Evolutionary conservation across 1,140 invertebrate species (phyloP).

Genomic region (Euwallacea similis): DNA sequence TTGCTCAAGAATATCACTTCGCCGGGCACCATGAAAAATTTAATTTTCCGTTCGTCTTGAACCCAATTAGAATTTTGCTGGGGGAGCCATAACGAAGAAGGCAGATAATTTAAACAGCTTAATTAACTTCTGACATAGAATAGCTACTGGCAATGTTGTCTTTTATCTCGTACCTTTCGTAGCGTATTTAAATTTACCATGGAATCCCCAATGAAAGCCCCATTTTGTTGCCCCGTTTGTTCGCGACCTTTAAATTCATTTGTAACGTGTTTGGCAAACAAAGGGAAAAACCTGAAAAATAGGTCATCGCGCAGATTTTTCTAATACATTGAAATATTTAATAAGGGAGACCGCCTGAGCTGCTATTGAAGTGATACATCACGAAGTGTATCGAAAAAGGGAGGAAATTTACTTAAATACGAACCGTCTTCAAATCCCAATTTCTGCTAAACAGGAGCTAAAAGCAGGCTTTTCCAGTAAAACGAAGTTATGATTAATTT

Average conservation of each 20-base stretch:
- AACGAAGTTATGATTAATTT: slow-evolving; percentile 27
- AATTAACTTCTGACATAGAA: slow-evolving; percentile 28
- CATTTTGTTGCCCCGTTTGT: slow-evolving; percentile 12
- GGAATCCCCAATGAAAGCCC: not conserved
- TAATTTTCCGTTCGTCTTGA: slow-evolving; percentile 8
- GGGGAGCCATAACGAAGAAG: slow-evolving; percentile 17
- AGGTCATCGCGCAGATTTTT: not conserved
- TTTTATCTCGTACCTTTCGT: slow-evolving; percentile 22
- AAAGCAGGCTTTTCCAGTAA: slow-evolving; percentile 7
- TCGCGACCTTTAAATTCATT: slow-evolving; percentile 13
- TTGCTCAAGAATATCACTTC: slow-evolving; percentile 7
- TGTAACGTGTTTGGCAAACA: slow-evolving; percentile 15
- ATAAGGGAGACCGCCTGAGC: too few relatives aligned
- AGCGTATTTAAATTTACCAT: slow-evolving; percentile 22
- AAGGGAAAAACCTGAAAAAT: slow-evolving; percentile 12
- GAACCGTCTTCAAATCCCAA: not conserved
- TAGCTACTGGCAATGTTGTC: slow-evolving; percentile 7
- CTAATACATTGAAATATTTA: too few relatives aligned
- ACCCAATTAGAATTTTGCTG: slow-evolving; percentile 20
- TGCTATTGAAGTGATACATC: too few relatives aligned
- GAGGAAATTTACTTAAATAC: not conserved
- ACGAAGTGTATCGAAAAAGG: not conserved
- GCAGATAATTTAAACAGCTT: slow-evolving; percentile 34
- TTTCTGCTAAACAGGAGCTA: slow-evolving; percentile 3
- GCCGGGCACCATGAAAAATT: slow-evolving; percentile 6